phyloP scores from a whole-genome alignment of 2,797 vertebrate species.

The Anguilla obscura region DNA sequence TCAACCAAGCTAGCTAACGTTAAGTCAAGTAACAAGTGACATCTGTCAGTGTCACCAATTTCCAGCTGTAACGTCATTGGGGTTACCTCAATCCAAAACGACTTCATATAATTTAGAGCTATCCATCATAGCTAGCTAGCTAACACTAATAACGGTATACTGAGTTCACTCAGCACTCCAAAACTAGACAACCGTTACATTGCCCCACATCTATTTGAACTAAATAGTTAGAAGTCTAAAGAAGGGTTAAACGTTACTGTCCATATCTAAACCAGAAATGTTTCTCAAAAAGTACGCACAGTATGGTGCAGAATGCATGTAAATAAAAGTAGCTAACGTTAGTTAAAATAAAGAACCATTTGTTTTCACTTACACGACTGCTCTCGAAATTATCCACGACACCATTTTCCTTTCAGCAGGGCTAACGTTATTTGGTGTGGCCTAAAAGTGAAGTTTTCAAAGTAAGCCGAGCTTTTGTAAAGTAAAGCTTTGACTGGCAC shows the following conservation, averaged over 20 bases:
- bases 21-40: no score
- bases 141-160: no score
- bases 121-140: neutral
- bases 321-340: neutral
- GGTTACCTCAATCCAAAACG: neutral
- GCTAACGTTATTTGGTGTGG: neutral
- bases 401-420: constrained; percentile 30
- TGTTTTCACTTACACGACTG: constrained; percentile 36
- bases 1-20: no score
- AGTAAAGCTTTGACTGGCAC: neutral
- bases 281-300: neutral
- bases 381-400: constrained; percentile 42
- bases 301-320: neutral
- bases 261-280: neutral
- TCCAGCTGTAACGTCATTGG: no score
- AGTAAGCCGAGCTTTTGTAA: neutral
- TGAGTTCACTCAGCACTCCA: no score
- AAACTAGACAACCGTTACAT: no score
- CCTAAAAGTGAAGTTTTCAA: neutral
- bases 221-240: no score
- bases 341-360: neutral
- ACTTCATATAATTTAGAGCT: neutral
- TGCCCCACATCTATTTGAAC: neutral
- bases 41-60: no score
- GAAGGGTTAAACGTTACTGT: neutral